Percentiles rank a stretch among this genome's conserved stretches.
Conservation (phyloP, 2,797 vertebrate species). For the Acridotheres tristis region DNA sequence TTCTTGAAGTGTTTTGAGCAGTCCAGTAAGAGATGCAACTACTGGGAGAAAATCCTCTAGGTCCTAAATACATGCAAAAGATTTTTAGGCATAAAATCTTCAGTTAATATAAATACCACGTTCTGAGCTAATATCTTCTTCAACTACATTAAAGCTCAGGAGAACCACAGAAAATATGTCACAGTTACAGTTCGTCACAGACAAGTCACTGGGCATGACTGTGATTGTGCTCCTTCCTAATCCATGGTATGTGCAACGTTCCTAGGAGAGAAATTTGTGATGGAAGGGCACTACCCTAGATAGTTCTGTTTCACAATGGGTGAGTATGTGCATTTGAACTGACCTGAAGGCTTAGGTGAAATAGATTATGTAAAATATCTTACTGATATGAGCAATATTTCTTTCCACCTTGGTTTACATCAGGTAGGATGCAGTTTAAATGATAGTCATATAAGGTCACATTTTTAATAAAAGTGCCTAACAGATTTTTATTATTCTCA, state of each 20-base stretch:
- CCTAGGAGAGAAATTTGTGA: not conserved
- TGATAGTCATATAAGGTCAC: not conserved
- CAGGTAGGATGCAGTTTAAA: not conserved
- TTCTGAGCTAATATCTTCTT: not conserved
- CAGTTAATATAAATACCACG: not conserved
- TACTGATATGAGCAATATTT: not conserved
- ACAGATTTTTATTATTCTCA: not conserved
- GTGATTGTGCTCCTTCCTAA: not conserved
- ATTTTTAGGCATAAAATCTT: not conserved
- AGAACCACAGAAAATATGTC: not conserved
- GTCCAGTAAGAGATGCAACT: not conserved
- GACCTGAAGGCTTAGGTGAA: not conserved
- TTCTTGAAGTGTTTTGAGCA: not conserved
- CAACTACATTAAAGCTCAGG: not conserved
- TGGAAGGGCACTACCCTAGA: not conserved
- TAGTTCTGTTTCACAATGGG: not conserved
- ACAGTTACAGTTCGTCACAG: not conserved
- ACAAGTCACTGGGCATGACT: rapidly evolving
- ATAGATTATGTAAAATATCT: not conserved
- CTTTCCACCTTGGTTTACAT: not conserved
- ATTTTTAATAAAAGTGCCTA: not conserved
- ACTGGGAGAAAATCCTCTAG: not conserved
- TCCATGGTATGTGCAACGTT: not conserved
- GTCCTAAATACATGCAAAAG: not conserved
- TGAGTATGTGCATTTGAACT: not conserved